Percentiles rank a stretch among this genome's conserved stretches.
Conservation (phyloP, 1,140 invertebrate genomes). For the Temnothorax nylanderi region DNA sequence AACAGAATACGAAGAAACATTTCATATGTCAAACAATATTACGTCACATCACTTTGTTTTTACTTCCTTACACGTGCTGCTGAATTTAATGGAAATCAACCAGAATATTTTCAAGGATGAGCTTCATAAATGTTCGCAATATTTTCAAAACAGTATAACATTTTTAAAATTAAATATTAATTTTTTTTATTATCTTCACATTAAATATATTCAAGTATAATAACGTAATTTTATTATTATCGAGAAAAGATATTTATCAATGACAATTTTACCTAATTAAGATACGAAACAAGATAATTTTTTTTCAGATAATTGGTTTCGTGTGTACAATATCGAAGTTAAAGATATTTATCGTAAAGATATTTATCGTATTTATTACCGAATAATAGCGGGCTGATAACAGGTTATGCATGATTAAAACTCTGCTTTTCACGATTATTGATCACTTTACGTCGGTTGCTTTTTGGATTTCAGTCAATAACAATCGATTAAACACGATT, state of each 20-base stretch:
- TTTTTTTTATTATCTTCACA: not conserved
- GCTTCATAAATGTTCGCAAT: not conserved
- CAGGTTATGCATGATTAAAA: not conserved
- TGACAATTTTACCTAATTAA: not conserved
- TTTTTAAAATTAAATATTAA: not conserved
- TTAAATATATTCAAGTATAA: not conserved
- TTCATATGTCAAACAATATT: not conserved
- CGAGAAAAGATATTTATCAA: not conserved
- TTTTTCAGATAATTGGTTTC: not conserved
- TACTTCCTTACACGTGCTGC: not conserved
- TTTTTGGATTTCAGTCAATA: not conserved
- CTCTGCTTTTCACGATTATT: not conserved
- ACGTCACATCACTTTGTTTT: not conserved
- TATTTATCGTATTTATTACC: not conserved
- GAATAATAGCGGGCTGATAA: not conserved
- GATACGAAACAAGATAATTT: not conserved
- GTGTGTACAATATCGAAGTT: not conserved
- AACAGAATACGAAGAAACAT: not conserved
- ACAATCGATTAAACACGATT: conserved; percentile 10
- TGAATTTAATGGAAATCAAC: not conserved
- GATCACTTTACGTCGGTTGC: not conserved
- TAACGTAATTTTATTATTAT: not conserved
- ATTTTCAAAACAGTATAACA: not conserved
- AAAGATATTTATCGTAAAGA: not conserved
- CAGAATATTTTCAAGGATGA: not conserved